Percentiles rank a stretch among this genome's conserved stretches.
These are phyloP conservation scores for Zoanthus sansibaricus DNA, from an alignment of 92 coral and sea anemone genomes.

Conservation along the genomic window DNA sequence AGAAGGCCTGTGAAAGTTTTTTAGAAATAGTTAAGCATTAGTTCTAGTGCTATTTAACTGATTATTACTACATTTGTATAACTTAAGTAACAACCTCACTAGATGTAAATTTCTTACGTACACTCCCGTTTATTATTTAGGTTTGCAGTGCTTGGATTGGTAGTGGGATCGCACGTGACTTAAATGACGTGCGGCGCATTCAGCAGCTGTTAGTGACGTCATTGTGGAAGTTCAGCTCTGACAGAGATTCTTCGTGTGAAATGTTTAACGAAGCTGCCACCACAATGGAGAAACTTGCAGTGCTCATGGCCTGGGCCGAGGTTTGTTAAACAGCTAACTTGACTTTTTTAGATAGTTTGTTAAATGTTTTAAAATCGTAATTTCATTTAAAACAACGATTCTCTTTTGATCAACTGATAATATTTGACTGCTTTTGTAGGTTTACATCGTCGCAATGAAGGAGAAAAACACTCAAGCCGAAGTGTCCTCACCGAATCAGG, in stretches of 20 bases:
- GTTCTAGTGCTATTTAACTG: too few species aligned
- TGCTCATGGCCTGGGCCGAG: constrained; percentile 99
- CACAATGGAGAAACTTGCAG: constrained; percentile 98
- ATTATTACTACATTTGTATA: background rate
- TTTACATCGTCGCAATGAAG: constrained; percentile 98
- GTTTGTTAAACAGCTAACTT: constrained; percentile 34
- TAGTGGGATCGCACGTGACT: constrained; percentile 96
- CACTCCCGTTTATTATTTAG: constrained; percentile 23
- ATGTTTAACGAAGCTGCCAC: constrained; percentile 98
- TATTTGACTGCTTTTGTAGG: constrained; percentile 50
- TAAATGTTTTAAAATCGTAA: too few species aligned
- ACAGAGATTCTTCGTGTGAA: constrained; percentile 93
- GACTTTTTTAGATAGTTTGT: too few species aligned
- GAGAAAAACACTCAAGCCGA: constrained; percentile 71
- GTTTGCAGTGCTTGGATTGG: constrained; percentile 99
- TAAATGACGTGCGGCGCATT: constrained; percentile 95
- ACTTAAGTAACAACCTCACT: background rate
- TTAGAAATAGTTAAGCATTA: too few species aligned
- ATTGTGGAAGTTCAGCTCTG: constrained; percentile 93
- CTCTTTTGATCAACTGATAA: background rate
- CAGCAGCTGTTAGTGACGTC: constrained; percentile 97
- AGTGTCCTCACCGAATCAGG: constrained; percentile 67
- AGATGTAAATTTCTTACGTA: too few species aligned
- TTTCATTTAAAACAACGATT: too few species aligned
- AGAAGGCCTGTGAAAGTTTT: too few species aligned